Conservation (phyloP, 2,888 invertebrate genomes). For the Agonopterix subpropinquella region DNA sequence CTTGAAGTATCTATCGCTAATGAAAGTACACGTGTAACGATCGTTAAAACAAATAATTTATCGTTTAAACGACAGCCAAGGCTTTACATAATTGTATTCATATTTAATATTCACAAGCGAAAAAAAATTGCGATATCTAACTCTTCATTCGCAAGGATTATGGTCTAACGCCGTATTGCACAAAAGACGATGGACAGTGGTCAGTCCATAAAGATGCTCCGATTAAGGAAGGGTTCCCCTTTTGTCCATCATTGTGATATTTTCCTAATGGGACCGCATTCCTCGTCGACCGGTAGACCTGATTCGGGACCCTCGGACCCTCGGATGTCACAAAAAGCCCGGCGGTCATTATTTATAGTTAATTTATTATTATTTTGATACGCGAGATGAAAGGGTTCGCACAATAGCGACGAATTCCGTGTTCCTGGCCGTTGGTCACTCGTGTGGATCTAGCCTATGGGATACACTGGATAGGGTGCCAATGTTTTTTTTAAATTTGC, state of each 20-base stretch:
- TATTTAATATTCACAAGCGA: slow-evolving; percentile 53
- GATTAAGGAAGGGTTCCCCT: slow-evolving; percentile 53
- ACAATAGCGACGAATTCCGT: slow-evolving; percentile 55
- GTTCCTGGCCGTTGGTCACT: slow-evolving; percentile 57
- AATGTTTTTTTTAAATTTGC: slow-evolving; percentile 19
- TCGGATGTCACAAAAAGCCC: slow-evolving; percentile 27
- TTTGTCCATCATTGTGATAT: slow-evolving; percentile 59
- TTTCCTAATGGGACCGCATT: slow-evolving; percentile 71
- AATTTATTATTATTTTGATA: slow-evolving; percentile 75
- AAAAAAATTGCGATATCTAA: slow-evolving; percentile 45
- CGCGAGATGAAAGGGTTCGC: slow-evolving; percentile 63
- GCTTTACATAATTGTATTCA: slow-evolving; percentile 11
- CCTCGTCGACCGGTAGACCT: slow-evolving; percentile 62
- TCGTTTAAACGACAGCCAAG: background rate
- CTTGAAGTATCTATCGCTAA: background rate
- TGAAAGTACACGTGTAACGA: slow-evolving; percentile 3
- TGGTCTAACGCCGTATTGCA: slow-evolving; percentile 61
- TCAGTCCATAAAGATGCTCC: slow-evolving; percentile 67
- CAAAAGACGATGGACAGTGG: slow-evolving; percentile 56
- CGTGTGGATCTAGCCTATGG: slow-evolving; percentile 31
- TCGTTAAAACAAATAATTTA: slow-evolving; percentile 2
- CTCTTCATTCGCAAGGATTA: slow-evolving; percentile 54
- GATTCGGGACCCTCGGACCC: slow-evolving; percentile 29
- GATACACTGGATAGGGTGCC: slow-evolving; percentile 29
- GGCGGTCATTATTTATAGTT: slow-evolving; percentile 64